Evolutionary conservation across 2,888 invertebrate species (phyloP).

Genomic region (Agonum fuliginosum): DNA sequence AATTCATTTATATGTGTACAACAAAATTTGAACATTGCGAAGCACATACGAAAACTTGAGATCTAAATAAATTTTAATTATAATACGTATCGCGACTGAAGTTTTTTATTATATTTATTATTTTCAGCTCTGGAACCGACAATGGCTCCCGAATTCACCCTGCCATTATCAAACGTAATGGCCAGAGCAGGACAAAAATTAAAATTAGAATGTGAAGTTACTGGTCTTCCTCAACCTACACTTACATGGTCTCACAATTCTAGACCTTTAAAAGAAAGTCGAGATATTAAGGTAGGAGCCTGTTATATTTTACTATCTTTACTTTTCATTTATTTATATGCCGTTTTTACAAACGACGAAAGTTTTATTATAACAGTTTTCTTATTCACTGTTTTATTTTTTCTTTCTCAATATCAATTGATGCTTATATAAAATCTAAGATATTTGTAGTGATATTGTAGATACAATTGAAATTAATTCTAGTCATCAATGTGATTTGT

Average conservation of each 20-base stretch:
- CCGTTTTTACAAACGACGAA: conserved; percentile 36
- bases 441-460: background rate
- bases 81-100: background rate
- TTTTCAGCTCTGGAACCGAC: conserved; percentile 77
- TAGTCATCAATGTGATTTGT: conserved; percentile 18
- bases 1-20: too few relatives aligned
- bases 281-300: conserved; percentile 77
- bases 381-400: conserved; percentile 30
- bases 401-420: conserved; percentile 48
- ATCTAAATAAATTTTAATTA: too few relatives aligned
- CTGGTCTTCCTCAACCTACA: conserved; percentile 79
- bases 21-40: too few relatives aligned
- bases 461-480: conserved; percentile 2
- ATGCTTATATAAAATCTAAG: conserved; percentile 8
- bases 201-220: conserved; percentile 81
- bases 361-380: conserved; percentile 40
- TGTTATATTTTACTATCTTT: background rate
- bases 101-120: conserved; percentile 51
- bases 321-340: conserved; percentile 39
- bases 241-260: conserved; percentile 83
- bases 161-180: conserved; percentile 82
- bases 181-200: conserved; percentile 83
- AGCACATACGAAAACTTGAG: too few relatives aligned
- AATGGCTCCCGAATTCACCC: conserved; percentile 78
- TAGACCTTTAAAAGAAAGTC: conserved; percentile 77